Evolutionary conservation across 2,888 invertebrate species (phyloP).

Genomic region (Drosophila melanocephala): DNA sequence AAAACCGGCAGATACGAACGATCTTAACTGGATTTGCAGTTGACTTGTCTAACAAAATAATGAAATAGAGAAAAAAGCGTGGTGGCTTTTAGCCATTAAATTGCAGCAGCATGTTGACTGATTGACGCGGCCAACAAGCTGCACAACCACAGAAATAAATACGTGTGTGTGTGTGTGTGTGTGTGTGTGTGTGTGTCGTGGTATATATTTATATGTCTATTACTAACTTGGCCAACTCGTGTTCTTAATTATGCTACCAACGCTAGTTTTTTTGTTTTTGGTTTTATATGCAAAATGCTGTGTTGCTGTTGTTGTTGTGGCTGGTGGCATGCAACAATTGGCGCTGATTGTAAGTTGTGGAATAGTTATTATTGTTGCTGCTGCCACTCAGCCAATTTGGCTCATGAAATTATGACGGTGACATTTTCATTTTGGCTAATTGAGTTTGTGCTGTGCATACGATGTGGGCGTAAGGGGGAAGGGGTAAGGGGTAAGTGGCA

Average conservation of each 20-base stretch:
- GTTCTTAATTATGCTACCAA: slow-evolving; percentile 74
- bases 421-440: slow-evolving; percentile 76
- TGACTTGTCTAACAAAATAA: slow-evolving; percentile 38
- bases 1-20: slow-evolving; percentile 47
- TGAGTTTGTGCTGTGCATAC: slow-evolving; percentile 36
- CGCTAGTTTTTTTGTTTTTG: slow-evolving; percentile 28
- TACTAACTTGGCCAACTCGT: slow-evolving; percentile 75
- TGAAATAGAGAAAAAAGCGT: slow-evolving; percentile 17
- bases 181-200: slow-evolving; percentile 1
- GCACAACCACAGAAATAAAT: not conserved
- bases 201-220: slow-evolving; percentile 22
- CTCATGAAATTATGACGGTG: slow-evolving; percentile 74
- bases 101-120: slow-evolving; percentile 70
- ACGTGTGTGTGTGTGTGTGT: slow-evolving; percentile 12
- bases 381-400: slow-evolving; percentile 70
- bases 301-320: slow-evolving; percentile 22
- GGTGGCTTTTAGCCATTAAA: slow-evolving; percentile 66
- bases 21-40: slow-evolving; percentile 25
- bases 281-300: slow-evolving; percentile 51
- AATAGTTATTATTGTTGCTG: slow-evolving; percentile 38
- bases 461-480: not conserved
- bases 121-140: slow-evolving; percentile 57
- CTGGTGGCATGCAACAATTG: slow-evolving; percentile 71
- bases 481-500: not conserved
- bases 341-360: slow-evolving; percentile 58